Evolutionary conservation across 2,888 invertebrate species (phyloP).

Genomic region (Drosophila suboccidentalis): DNA sequence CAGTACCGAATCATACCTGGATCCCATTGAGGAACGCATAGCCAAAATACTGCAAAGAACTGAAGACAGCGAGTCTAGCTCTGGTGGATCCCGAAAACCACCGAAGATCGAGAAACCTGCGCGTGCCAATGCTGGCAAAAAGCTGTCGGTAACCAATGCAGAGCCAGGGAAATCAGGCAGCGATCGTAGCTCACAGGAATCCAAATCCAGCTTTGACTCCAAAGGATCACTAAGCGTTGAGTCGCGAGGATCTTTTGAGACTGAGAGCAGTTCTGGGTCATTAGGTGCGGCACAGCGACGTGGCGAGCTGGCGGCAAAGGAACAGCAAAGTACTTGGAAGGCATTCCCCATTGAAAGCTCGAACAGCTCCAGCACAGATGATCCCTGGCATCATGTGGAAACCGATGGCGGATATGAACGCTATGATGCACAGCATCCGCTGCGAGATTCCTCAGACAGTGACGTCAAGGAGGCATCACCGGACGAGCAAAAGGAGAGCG

Average conservation of each 20-base stretch:
- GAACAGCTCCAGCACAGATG: conserved; percentile 94
- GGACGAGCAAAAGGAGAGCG: conserved; percentile 87
- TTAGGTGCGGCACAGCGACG: conserved; percentile 90
- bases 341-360: conserved; percentile 94
- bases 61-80: conserved; percentile 89
- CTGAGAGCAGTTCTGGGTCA: conserved; percentile 91
- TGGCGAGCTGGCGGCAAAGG: conserved; percentile 88
- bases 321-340: conserved; percentile 92
- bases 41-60: conserved; percentile 84
- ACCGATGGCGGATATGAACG: conserved; percentile 89
- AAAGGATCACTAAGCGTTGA: conserved; percentile 89
- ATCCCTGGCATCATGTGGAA: conserved; percentile 92
- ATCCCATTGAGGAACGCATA: conserved; percentile 86
- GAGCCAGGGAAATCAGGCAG: conserved; percentile 85
- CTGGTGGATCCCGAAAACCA: conserved; percentile 87
- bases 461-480: conserved; percentile 86
- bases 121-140: conserved; percentile 83
- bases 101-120: conserved; percentile 86
- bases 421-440: conserved; percentile 85
- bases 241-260: conserved; percentile 90
- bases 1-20: conserved; percentile 86
- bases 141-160: conserved; percentile 84
- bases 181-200: conserved; percentile 86
- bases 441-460: conserved; percentile 84
- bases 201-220: conserved; percentile 89